Evolutionary conservation across 2,797 vertebrate species (phyloP), one percentile per base, ranked within the genome.

Genomic region (Lates japonicus): DNA sequence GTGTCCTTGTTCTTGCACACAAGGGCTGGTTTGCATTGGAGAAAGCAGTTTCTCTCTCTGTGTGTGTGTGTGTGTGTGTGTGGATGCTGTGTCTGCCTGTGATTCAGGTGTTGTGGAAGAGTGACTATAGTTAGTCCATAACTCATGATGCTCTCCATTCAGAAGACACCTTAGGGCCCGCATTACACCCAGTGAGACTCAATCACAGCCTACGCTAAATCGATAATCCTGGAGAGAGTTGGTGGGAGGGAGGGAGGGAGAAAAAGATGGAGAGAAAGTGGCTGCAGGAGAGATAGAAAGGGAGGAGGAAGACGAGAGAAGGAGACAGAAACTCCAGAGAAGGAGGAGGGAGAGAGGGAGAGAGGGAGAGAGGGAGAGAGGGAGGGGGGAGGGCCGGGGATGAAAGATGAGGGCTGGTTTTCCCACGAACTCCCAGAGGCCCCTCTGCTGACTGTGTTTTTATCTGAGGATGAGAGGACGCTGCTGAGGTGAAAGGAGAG

Each of bases 131-230:
- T 93, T 93, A 87, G 92, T 92, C 90, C 92, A 94, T 95, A 93
- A 95, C 90, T 96, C 94, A 95, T 91, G 94, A 94, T 93, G 93
- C 91, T 95, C 92, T 94, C 89, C 92, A 92, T 94, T 92, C 93
- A 93, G 88, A 89, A 93, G 94, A 93, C 91, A 93, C 95, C 94
- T 95, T 90, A 91, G 94, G 94, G 93, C 91, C 92, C 80, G 81
- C 94, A 94, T 94, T 91, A 94, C 87, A 90, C 94, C 91, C 93
- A 82, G 87, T 79, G 93, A 95, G 94, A 93, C 94, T 96, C 95
- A 94, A 95, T 96, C 95, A 95, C 93, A 87, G 88, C 91, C 90
- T 91, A 94, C 91, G 86, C 91, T 90, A 94, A 93, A 95, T 96
- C 95, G 91, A 95, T 96, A 95, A 91, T 92, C 89, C 92, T 72